Evolutionary conservation across 2,888 invertebrate species (phyloP).

Genomic region (Drosophila percnosoma): DNA sequence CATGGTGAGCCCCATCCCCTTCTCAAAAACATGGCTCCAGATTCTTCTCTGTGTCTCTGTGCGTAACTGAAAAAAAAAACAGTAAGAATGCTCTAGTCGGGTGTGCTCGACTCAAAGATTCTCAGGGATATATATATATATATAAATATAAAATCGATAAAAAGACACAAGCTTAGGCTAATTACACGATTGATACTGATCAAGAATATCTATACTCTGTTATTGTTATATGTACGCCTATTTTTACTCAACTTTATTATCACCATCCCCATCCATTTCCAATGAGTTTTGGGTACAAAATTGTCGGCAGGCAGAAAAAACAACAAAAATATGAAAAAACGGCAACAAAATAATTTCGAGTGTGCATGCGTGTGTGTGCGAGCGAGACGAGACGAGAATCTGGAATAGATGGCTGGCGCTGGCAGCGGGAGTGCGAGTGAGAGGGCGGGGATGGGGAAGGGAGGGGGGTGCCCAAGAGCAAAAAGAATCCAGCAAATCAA

Average conservation of each 20-base stretch:
- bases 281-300: conserved; percentile 8
- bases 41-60: conserved; percentile 35
- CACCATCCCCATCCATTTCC: neutral
- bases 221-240: neutral
- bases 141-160: conserved; percentile 2
- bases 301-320: conserved; percentile 47
- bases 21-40: conserved; percentile 62
- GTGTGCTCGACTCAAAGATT: neutral
- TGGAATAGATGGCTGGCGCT: conserved; percentile 29
- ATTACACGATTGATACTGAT: neutral
- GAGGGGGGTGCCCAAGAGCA: conserved; percentile 46
- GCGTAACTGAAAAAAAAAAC: conserved; percentile 20
- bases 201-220: neutral
- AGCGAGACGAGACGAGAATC: conserved; percentile 17
- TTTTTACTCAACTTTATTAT: neutral
- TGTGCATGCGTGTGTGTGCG: conserved; percentile 49
- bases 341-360: conserved; percentile 76
- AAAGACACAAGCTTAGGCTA: neutral
- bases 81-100: neutral
- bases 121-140: neutral
- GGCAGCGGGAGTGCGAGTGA: conserved; percentile 25
- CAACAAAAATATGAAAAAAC: conserved; percentile 50
- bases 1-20: conserved; percentile 59
- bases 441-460: neutral
- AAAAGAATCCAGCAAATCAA: conserved; percentile 84